phyloP scores from a whole-genome alignment of 1,140 invertebrate species.

The Protaetia brevitarsis region DNA sequence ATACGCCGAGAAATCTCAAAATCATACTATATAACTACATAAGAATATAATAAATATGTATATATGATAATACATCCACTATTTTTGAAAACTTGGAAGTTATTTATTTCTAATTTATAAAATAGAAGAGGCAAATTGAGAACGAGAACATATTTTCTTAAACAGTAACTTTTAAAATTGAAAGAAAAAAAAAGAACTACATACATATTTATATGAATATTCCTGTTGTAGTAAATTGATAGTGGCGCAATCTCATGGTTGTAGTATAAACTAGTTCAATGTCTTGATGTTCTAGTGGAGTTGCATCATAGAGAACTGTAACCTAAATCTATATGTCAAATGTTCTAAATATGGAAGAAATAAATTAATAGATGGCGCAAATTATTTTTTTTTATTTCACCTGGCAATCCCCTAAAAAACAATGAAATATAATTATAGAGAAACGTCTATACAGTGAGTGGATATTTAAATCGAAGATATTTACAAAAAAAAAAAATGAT shows the following conservation, averaged over 20 bases:
- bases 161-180: neutral
- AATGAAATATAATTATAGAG: too few relatives aligned
- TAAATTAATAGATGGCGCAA: slow-evolving; percentile 3
- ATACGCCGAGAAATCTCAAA: neutral
- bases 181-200: neutral
- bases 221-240: neutral
- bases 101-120: too few relatives aligned
- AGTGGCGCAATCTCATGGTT: slow-evolving; percentile 10
- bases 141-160: too few relatives aligned
- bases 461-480: too few relatives aligned
- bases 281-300: neutral
- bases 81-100: too few relatives aligned
- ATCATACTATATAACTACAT: too few relatives aligned
- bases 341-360: neutral
- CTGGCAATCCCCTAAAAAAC: neutral
- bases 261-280: neutral
- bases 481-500: too few relatives aligned
- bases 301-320: neutral
- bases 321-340: neutral
- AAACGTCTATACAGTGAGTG: too few relatives aligned
- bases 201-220: neutral
- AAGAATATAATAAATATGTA: neutral
- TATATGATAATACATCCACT: too few relatives aligned
- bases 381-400: neutral
- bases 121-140: too few relatives aligned